These are phyloP conservation scores for Adrianichthys oophorus DNA, from an alignment of 2,797 vertebrate species.

Conservation along the genomic window DNA sequence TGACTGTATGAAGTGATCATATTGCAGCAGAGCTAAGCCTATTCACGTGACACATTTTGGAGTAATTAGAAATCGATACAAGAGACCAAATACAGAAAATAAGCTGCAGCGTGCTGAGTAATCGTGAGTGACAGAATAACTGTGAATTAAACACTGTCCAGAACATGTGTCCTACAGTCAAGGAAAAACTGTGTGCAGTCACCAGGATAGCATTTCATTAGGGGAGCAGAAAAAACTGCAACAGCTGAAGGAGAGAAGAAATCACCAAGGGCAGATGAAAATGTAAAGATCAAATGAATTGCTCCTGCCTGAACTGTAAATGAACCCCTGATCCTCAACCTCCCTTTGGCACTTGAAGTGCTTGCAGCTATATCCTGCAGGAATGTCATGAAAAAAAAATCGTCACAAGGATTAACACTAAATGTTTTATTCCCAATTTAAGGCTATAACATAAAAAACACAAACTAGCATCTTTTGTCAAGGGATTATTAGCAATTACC, in stretches of 20 bases:
- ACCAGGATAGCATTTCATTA: slow-evolving; percentile 49
- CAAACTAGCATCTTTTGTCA: slow-evolving; percentile 11
- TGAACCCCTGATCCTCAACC: slow-evolving; percentile 74
- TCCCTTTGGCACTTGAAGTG: slow-evolving; percentile 72
- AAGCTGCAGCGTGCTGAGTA: slow-evolving; percentile 20
- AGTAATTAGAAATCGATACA: slow-evolving; percentile 20
- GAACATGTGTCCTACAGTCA: slow-evolving; percentile 5
- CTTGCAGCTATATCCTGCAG: slow-evolving; percentile 45
- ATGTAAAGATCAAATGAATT: slow-evolving; percentile 72
- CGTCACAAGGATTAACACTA: slow-evolving; percentile 40
- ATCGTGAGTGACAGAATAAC: background rate
- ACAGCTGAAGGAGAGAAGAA: slow-evolving; percentile 3
- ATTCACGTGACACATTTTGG: slow-evolving; percentile 17
- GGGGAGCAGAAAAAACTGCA: slow-evolving; percentile 9
- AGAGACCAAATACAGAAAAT: slow-evolving; percentile 17
- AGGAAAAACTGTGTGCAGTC: slow-evolving; percentile 15
- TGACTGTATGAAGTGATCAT: slow-evolving; percentile 15
- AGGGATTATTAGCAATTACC: slow-evolving; percentile 26
- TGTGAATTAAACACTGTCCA: too few species aligned
- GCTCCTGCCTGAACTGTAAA: slow-evolving; percentile 66
- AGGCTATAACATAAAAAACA: slow-evolving; percentile 36
- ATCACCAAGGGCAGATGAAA: slow-evolving; percentile 43
- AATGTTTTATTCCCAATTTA: slow-evolving; percentile 45
- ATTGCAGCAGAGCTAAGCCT: background rate
- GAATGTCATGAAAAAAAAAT: slow-evolving; percentile 60